Conservation (phyloP, 2,797 vertebrate genomes). For the Chrysocyon brachyurus region DNA sequence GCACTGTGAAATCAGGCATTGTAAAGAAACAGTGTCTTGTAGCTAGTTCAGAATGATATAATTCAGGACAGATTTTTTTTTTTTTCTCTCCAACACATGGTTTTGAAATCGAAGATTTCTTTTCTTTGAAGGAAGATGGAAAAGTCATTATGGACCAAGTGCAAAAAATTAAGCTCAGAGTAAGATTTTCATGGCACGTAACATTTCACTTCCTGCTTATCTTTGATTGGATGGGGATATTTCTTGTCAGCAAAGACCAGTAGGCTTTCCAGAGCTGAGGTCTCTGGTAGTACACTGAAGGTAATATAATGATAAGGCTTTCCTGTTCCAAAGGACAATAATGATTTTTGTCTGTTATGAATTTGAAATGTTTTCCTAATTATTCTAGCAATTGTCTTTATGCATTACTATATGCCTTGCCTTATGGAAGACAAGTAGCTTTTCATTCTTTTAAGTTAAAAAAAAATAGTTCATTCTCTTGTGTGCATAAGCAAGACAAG, state of each 20-base stretch:
- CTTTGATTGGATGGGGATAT: conserved; percentile 55
- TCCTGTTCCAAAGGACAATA: conserved; percentile 48
- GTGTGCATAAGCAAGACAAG: not conserved
- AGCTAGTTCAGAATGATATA: conserved; percentile 74
- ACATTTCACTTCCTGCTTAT: conserved; percentile 60
- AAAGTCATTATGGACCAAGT: conserved; percentile 78
- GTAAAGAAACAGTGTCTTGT: not conserved
- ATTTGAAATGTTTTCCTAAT: conserved; percentile 32
- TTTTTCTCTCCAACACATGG: conserved; percentile 43
- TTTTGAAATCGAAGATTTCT: conserved; percentile 84
- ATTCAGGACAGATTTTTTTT: conserved; percentile 80
- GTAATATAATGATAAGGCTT: not conserved
- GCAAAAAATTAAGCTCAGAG: conserved; percentile 78
- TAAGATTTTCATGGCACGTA: conserved; percentile 72
- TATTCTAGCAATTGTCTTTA: conserved; percentile 35
- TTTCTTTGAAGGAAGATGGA: conserved; percentile 85
- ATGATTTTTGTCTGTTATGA: not conserved
- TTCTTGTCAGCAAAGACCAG: conserved; percentile 51
- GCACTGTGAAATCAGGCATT: conserved; percentile 64
- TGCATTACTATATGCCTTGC: not conserved
- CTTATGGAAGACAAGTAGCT: not conserved
- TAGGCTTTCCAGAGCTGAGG: not conserved
- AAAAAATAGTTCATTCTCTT: not conserved
- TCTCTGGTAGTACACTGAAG: not conserved
- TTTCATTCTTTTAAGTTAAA: conserved; percentile 15